Evolutionary conservation across 2,797 vertebrate species (phyloP), one percentile per base, ranked within the genome.

Genomic region (Balearica regulorum): DNA sequence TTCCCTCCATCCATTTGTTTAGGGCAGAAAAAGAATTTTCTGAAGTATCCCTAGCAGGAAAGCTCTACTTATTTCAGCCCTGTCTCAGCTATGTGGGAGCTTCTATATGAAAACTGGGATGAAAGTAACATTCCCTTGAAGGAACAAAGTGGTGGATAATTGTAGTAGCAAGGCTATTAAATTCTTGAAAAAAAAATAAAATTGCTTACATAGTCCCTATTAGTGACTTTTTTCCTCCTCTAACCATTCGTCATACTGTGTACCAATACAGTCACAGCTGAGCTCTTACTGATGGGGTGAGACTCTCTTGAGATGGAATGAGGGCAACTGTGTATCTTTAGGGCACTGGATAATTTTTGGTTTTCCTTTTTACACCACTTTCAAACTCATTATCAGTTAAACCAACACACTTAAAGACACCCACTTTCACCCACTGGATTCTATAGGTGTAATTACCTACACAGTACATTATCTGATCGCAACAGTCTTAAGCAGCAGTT

Each of bases 151-250:
- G 2, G 19, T 41, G 43, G 24, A 53, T 61, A 66, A 66, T 51
- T 93, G 93, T 55, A 90, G 60, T 31, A 90, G 57, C 24, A 39
- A 73, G 19, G 21, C 43, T 86, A 33, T 66, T 83, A 73, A 72
- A 77, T 13, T 25, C 8, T 64, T 64, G n/a, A 1, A 5, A 15
- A 21, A 49, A 60, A 31, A 44, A 44, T 5, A 26, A 54, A 31
- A 20, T 60, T 75, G 55, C 26, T 90, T 79, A 79, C 62, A 71
- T 43, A 77, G 58, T 3, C 12, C 11, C 16, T 19, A 16, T 51
- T 39, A 80, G 15, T 10, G 26, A 22, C 41, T 13, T 0, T 9
- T 9, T 5, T 4, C 6, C 2, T 11, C 9, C 17, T 1, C 15
- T 6, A 60, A 10, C 13, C 31, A 64, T 53, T 18, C 87, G 11